These are phyloP conservation scores for Crocuta crocuta DNA, from an alignment of 2,113 vertebrate species.

Conservation along the genomic window DNA sequence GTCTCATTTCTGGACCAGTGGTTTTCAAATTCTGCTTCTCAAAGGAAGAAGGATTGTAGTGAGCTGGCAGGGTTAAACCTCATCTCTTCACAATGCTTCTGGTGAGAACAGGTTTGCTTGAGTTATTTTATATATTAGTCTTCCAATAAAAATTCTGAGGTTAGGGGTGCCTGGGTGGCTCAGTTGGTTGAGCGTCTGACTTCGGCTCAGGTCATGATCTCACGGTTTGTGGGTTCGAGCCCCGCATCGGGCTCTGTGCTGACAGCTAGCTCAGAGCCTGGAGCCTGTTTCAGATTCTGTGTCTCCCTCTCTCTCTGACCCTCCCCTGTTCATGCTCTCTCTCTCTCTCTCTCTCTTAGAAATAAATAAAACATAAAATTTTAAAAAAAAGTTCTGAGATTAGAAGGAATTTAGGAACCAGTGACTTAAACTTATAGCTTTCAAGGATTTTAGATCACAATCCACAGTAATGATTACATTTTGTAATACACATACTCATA, in stretches of 20 bases:
- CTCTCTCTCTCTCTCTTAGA: too few species aligned
- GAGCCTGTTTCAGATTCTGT: too few species aligned
- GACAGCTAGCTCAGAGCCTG: too few species aligned
- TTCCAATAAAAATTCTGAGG: neutral
- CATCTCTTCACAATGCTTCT: neutral
- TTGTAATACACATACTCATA: neutral
- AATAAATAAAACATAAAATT: too few species aligned
- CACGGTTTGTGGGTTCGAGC: too few species aligned
- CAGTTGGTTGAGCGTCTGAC: too few species aligned
- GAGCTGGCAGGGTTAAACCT: neutral
- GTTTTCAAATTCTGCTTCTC: slow-evolving; percentile 15
- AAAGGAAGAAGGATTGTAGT: neutral
- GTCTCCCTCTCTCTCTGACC: too few species aligned
- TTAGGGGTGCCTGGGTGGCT: neutral
- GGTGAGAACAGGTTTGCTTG: neutral
- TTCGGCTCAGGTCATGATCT: too few species aligned
- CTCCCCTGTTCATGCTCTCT: too few species aligned
- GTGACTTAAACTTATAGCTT: neutral
- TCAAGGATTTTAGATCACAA: neutral
- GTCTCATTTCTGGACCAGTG: neutral
- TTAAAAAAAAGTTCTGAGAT: too few species aligned
- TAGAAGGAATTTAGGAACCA: neutral
- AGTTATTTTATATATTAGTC: neutral
- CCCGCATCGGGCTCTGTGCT: too few species aligned
- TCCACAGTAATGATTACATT: neutral